Base-by-base conservation (phyloP, 2,113 vertebrate species). In the Elephas maximus region DNA sequence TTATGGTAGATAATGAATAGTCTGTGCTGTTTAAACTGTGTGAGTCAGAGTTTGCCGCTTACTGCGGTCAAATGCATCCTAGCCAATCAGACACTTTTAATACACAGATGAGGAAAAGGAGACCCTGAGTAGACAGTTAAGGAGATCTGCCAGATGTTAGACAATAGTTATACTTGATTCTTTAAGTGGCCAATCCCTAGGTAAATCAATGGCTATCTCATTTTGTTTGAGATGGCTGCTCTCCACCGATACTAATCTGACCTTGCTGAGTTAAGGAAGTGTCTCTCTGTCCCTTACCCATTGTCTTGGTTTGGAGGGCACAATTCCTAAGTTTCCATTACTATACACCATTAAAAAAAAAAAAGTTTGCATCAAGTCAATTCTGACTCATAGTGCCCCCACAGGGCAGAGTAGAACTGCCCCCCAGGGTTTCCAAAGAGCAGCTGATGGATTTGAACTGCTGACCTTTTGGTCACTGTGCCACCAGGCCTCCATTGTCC, bases 1-100 rank as follows among this genome's bases (percentile, higher is more conserved):
- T 45, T 89, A 78, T 44, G 65, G 12, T 81, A 95, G 90, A 51
- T 88, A 63, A 71, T 60, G 48, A 90, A 87, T 6, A 89, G 14
- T 62, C 41, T 57, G 21, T 10, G 10, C 37, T 79, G n/a, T 80
- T 92, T 87, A 87, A 87, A 83, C 37, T 5, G 5, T 63, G 12
- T n/a, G 30, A 79, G 41, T 84, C 30, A 71, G 23, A 30, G 45
- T 81, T 94, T 76, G 94, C n/a, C 88, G 26, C 33, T 77, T 88
- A 86, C 33, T 78, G 5, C 11, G 86, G 11, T 20, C n/a, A 80
- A n/a, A 94, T 69, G 44, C 14, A 74, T 89, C 20, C 12, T 45
- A 26, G 90, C 6, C 7, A 57, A 44, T 76, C 7, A 93, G 74
- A 80, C 30, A 67, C 11, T 62, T 6, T 83, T 63, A 37, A 48